Evolutionary conservation across 2,888 invertebrate species (phyloP).

Genomic region (Tromatobia lineatoria): DNA sequence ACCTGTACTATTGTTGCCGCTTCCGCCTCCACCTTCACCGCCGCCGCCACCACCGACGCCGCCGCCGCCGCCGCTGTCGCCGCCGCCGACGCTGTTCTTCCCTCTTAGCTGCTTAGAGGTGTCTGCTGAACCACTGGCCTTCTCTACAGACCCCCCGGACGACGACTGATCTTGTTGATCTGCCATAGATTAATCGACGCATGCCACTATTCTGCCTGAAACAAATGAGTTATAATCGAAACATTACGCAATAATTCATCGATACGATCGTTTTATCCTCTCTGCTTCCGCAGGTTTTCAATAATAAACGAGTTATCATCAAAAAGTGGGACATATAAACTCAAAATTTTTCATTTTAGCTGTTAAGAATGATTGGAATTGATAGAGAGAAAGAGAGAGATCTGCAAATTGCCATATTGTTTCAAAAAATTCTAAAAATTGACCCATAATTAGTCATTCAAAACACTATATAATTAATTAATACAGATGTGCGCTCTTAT

Average conservation of each 20-base stretch:
- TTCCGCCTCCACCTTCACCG: background rate
- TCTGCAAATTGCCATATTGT: too few relatives aligned
- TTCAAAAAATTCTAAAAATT: too few relatives aligned
- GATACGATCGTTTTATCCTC: too few relatives aligned
- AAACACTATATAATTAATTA: too few relatives aligned
- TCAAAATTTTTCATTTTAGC: too few relatives aligned
- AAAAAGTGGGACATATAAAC: background rate
- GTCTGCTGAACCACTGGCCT: constrained; percentile 85
- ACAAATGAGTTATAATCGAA: constrained; percentile 20
- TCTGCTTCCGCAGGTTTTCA: background rate
- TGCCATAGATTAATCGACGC: constrained; percentile 86
- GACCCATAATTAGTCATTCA: too few relatives aligned
- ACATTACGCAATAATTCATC: background rate
- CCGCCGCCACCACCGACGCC: constrained; percentile 66
- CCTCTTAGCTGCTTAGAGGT: constrained; percentile 84
- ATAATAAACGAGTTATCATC: background rate
- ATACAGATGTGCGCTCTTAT: too few relatives aligned
- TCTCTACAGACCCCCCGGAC: constrained; percentile 86
- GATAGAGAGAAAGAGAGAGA: too few relatives aligned
- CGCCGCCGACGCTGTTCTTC: constrained; percentile 73
- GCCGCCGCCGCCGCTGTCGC: background rate
- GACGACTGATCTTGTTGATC: constrained; percentile 86
- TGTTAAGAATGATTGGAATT: too few relatives aligned
- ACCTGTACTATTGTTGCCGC: constrained; percentile 74
- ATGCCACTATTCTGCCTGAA: constrained; percentile 85